Conservation (phyloP, 2,888 invertebrate genomes). For the Nephrotoma guestfalica region DNA sequence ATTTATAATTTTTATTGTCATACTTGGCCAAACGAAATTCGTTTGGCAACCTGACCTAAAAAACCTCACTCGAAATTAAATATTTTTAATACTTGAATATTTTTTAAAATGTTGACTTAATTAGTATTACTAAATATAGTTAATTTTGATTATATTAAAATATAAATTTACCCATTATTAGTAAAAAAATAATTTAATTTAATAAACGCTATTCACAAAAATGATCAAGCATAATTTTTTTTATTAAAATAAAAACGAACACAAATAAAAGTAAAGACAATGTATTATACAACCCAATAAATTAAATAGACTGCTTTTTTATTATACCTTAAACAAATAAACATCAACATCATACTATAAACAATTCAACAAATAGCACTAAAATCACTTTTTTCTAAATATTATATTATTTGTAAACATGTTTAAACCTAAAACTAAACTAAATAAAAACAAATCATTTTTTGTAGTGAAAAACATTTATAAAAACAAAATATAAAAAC, state of each 20-base stretch:
- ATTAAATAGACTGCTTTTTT: neutral
- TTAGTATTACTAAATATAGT: too few species aligned
- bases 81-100: too few species aligned
- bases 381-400: neutral
- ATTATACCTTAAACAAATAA: neutral
- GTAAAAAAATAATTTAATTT: too few species aligned
- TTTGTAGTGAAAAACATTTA: neutral
- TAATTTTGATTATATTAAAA: too few species aligned
- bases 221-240: neutral
- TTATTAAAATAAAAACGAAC: neutral
- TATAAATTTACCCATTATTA: too few species aligned
- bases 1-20: too few species aligned
- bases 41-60: too few species aligned
- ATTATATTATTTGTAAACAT: neutral
- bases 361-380: neutral
- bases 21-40: too few species aligned
- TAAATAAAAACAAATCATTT: constrained; percentile 33
- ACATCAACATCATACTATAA: neutral
- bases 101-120: too few species aligned
- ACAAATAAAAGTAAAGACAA: neutral
- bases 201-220: neutral
- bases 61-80: too few species aligned
- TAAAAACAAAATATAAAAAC: neutral
- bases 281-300: neutral
- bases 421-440: neutral